Conservation (phyloP, 2,888 invertebrate genomes). For the Pristionchus maxplancki region DNA sequence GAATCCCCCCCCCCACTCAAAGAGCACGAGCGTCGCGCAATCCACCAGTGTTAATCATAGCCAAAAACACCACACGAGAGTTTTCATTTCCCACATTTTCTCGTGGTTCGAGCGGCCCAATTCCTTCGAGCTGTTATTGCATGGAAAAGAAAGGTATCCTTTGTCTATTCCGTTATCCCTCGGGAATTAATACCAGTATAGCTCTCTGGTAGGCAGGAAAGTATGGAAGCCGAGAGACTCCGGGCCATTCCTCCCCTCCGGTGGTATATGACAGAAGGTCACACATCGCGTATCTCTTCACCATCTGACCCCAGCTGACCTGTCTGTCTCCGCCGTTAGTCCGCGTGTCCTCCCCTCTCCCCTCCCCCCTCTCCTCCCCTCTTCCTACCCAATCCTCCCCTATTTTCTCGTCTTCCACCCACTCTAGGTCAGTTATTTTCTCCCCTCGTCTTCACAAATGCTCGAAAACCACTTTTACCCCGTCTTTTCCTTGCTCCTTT, state of each 20-base stretch:
- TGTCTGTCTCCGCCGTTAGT: neutral
- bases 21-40: neutral
- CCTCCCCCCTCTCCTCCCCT: neutral
- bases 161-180: too few species aligned
- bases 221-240: neutral
- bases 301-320: slow-evolving; percentile 49
- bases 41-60: neutral
- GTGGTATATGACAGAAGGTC: neutral
- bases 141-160: too few species aligned
- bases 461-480: too few species aligned
- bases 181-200: too few species aligned
- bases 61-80: neutral
- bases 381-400: neutral
- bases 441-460: neutral
- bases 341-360: neutral
- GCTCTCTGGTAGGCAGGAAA: too few species aligned
- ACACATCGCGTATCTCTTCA: neutral
- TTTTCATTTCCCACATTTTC: neutral
- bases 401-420: slow-evolving; percentile 10
- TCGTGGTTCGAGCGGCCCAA: neutral
- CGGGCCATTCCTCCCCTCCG: neutral
- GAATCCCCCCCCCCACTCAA: neutral
- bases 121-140: neutral
- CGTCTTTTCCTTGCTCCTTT: neutral
- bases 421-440: neutral